Evolutionary conservation across 2,113 vertebrate species (phyloP).

Genomic region (Serilophus lunatus): DNA sequence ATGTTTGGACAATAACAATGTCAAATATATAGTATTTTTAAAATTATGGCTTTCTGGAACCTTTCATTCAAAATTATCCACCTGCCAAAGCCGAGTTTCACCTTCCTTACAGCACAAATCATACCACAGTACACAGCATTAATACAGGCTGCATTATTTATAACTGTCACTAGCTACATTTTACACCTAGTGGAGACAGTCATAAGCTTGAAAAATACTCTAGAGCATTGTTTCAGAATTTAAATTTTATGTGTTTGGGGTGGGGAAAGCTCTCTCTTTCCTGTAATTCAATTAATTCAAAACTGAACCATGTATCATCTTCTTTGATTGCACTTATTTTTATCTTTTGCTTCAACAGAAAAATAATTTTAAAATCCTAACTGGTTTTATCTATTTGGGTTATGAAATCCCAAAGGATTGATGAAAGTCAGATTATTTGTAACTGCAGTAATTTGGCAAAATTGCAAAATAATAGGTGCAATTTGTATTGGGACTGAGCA

Average conservation of each 20-base stretch:
- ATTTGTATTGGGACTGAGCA: neutral
- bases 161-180: neutral
- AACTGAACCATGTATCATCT: neutral
- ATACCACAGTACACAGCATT: neutral
- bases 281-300: neutral
- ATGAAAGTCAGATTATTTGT: neutral
- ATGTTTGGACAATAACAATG: neutral
- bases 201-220: neutral
- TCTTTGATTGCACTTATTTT: neutral
- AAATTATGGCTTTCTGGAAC: neutral
- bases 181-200: neutral
- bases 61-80: neutral
- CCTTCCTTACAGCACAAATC: neutral
- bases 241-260: neutral
- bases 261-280: neutral
- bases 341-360: neutral
- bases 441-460: neutral
- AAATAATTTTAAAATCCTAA: neutral
- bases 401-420: neutral
- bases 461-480: neutral
- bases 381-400: neutral
- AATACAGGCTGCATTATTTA: constrained; percentile 1
- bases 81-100: neutral
- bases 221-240: neutral
- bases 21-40: neutral